phyloP scores from a whole-genome alignment of 2,797 vertebrate genomes.

The Lycodopsis pacificus region DNA sequence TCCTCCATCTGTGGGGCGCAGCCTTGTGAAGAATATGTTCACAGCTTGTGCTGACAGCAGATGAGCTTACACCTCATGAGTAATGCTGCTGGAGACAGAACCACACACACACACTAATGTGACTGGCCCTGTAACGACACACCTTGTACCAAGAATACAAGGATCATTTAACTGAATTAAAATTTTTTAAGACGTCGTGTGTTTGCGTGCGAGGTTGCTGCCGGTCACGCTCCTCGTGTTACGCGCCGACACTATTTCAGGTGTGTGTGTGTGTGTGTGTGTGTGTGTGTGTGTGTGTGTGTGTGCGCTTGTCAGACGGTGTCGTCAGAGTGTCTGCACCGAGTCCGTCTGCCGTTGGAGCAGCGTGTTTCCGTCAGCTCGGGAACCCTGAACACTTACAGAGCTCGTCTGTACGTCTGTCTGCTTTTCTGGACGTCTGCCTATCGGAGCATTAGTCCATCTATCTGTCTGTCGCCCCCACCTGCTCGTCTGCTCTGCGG shows the following conservation, averaged over 20 bases:
- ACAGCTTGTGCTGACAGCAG: slow-evolving; percentile 74
- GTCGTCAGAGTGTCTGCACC: slow-evolving; percentile 51
- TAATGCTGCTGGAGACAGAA: slow-evolving; percentile 52
- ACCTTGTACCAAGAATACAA: slow-evolving; percentile 37
- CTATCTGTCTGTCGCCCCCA: slow-evolving; percentile 48
- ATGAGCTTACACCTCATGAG: slow-evolving; percentile 70
- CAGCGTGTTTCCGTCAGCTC: slow-evolving; percentile 29
- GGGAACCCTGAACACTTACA: slow-evolving; percentile 16
- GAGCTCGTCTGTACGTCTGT: slow-evolving; percentile 33
- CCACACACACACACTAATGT: slow-evolving; percentile 35
- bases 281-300: slow-evolving; percentile 2
- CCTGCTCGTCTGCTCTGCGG: slow-evolving; percentile 67
- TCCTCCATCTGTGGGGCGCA: slow-evolving; percentile 53
- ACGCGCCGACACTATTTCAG: slow-evolving; percentile 69
- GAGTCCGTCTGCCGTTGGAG: slow-evolving; percentile 35
- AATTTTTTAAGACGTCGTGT: slow-evolving; percentile 53
- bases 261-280: slow-evolving; percentile 22
- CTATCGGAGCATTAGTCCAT: slow-evolving; percentile 8
- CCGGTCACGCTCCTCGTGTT: slow-evolving; percentile 46
- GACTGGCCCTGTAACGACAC: slow-evolving; percentile 27
- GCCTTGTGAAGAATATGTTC: slow-evolving; percentile 67
- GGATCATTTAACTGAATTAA: slow-evolving; percentile 59
- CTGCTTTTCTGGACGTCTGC: slow-evolving; percentile 51
- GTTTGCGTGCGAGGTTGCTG: slow-evolving; percentile 28
- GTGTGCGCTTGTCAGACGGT: slow-evolving; percentile 10